A percentile compares a stretch with the other conserved stretches of the same genome.
These are phyloP conservation scores for Stylophora pistillata DNA, from an alignment of 64 coral and sea anemone genomes.

Conservation along the genomic window DNA sequence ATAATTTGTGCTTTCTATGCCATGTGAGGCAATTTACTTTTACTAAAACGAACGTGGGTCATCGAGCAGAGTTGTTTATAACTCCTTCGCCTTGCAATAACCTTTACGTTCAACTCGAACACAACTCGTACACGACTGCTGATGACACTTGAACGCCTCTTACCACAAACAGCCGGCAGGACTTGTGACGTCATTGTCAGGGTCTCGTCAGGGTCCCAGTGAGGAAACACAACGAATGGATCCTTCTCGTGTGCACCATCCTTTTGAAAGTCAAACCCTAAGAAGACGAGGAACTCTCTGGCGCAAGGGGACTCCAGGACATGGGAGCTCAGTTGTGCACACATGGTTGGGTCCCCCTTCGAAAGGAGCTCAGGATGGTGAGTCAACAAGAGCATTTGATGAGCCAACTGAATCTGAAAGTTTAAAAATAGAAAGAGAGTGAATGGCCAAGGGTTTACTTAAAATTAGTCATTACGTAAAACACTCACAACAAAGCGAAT, in stretches of 20 bases:
- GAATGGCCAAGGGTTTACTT: background rate
- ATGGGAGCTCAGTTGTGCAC: slow-evolving; percentile 71
- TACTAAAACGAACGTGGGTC: too few relatives aligned
- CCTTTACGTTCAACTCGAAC: too few relatives aligned
- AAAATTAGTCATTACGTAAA: background rate
- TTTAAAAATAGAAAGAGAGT: background rate
- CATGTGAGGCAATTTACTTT: too few relatives aligned
- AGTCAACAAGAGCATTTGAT: slow-evolving; percentile 71
- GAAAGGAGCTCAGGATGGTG: slow-evolving; percentile 35
- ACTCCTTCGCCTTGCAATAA: too few relatives aligned
- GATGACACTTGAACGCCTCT: background rate
- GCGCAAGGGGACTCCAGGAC: slow-evolving; percentile 52
- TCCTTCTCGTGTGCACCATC: slow-evolving; percentile 60
- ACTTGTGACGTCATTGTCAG: slow-evolving; percentile 55
- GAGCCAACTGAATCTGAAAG: slow-evolving; percentile 49
- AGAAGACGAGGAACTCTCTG: slow-evolving; percentile 54
- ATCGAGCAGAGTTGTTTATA: too few relatives aligned
- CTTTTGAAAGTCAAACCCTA: slow-evolving; percentile 89
- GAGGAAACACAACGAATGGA: slow-evolving; percentile 82
- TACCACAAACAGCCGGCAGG: slow-evolving; percentile 73
- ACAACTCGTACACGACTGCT: too few relatives aligned
- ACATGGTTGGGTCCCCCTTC: slow-evolving; percentile 71
- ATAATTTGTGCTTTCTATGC: too few relatives aligned
- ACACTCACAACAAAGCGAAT: too few relatives aligned
- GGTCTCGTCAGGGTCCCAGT: slow-evolving; percentile 85